Evolutionary conservation across 2,888 invertebrate species (phyloP), one percentile per base, ranked within the genome.

Genomic region (Drosophila recens): DNA sequence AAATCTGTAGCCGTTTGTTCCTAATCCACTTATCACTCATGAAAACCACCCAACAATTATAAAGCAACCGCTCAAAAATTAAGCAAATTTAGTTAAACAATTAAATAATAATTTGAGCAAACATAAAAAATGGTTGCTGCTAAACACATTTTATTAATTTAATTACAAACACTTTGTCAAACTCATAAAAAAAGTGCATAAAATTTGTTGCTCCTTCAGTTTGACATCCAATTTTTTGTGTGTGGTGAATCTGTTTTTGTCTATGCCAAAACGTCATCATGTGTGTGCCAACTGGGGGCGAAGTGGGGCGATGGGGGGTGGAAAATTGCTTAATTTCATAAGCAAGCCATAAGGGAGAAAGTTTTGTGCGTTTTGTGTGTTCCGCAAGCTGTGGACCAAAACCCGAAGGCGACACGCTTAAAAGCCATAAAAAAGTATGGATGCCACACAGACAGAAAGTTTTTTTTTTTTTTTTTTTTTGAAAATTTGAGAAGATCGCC

Each of bases 291-390:
- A 34, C 56, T 45, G 34, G 17, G 17, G 23, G 17, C 13, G 13
- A 13, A 30, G 13, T 17, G 13, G 23, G 9, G 13, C 23, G n/a
- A 4, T 10, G 36, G 48, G 45, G 10, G 45, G 43, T 43, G 57
- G 53, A 67, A 87, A 84, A 80, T 87, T 87, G 80, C 79, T 82
- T 87, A 82, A 87, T 87, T 85, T 87, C 85, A 85, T 80, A 87
- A 81, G 86, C 80, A 79, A 87, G 67, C 68, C 87, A 82, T 85
- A 87, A 85, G 79, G 74, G 84, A 87, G 77, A 87, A 85, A 85
- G 70, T 85, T 85, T 69, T 64, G 72, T 48, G 34, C 46, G 38
- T 54, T 43, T 48, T 38, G 66, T 53, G 11, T 61, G 54, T 65
- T 53, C 52, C 62, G 53, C 81, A 82, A 72, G 82, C 81, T 84